Percentiles rank a stretch among this genome's conserved stretches.
These are phyloP conservation scores for Megaceryle torquata DNA, from an alignment of 2,113 vertebrate species.

Conservation along the genomic window DNA sequence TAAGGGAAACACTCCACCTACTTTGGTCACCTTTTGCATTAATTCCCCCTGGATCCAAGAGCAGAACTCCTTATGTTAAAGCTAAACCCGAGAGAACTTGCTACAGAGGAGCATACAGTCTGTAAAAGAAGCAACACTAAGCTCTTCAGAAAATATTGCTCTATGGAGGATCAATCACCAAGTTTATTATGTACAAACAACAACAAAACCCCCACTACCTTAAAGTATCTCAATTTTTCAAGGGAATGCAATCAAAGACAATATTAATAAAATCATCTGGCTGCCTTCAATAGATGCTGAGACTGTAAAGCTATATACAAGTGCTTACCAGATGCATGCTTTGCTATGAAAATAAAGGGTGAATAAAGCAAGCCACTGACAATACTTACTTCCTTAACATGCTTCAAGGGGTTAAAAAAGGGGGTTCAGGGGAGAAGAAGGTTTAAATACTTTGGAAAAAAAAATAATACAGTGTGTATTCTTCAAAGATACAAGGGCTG, in stretches of 20 bases:
- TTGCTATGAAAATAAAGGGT: background rate
- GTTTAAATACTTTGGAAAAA: background rate
- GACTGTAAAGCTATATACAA: background rate
- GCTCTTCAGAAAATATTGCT: background rate
- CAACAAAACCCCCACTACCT: background rate
- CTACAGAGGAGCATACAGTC: background rate
- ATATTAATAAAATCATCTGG: background rate
- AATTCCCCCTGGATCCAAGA: background rate
- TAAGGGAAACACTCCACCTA: background rate
- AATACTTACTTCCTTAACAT: background rate
- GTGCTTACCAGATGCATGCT: background rate
- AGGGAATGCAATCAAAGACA: background rate
- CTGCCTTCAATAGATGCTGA: background rate
- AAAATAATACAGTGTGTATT: background rate
- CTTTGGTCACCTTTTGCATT: background rate
- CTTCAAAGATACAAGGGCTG: background rate
- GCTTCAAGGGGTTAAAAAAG: background rate
- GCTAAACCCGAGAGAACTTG: background rate
- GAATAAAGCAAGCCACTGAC: background rate
- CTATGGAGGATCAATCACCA: background rate
- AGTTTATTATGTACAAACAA: background rate
- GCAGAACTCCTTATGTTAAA: background rate
- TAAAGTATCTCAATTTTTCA: background rate
- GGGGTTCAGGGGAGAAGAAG: background rate
- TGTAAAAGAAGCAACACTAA: background rate